phyloP scores from a whole-genome alignment of 2,797 vertebrate species.

The Valencia hispanica region DNA sequence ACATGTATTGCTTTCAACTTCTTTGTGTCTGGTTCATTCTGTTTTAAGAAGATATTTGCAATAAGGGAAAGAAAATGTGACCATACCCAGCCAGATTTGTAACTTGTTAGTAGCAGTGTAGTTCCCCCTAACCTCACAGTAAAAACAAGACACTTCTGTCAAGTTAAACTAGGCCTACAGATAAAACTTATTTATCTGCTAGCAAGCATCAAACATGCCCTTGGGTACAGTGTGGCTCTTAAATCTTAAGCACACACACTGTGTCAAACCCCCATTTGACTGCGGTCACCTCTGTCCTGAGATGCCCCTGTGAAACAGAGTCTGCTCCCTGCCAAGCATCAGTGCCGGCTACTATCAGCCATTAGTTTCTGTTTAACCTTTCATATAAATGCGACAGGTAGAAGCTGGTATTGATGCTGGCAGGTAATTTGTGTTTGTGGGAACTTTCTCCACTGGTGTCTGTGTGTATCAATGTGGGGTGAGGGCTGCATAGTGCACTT shows the following conservation, averaged over 20 bases:
- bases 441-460: conserved; percentile 30
- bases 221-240: background rate
- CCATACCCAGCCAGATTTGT: conserved; percentile 4
- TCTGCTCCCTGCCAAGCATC: conserved; percentile 30
- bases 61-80: background rate
- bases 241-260: conserved; percentile 13
- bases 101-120: background rate
- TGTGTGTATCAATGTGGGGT: conserved; percentile 23
- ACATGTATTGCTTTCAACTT: background rate
- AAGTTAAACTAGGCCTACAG: conserved; percentile 5
- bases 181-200: conserved; percentile 18
- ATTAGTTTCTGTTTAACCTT: conserved; percentile 68
- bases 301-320: conserved; percentile 13
- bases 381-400: conserved; percentile 60
- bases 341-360: conserved; percentile 38
- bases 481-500: conserved; percentile 26
- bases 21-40: background rate
- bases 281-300: conserved; percentile 29
- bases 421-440: conserved; percentile 61
- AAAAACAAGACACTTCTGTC: conserved; percentile 7
- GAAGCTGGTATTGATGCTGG: conserved; percentile 45
- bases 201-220: conserved; percentile 7
- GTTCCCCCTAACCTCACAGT: background rate
- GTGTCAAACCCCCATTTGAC: background rate
- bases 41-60: background rate